Conservation (phyloP, 1,140 invertebrate genomes). For the Camponotus floridanus region DNA sequence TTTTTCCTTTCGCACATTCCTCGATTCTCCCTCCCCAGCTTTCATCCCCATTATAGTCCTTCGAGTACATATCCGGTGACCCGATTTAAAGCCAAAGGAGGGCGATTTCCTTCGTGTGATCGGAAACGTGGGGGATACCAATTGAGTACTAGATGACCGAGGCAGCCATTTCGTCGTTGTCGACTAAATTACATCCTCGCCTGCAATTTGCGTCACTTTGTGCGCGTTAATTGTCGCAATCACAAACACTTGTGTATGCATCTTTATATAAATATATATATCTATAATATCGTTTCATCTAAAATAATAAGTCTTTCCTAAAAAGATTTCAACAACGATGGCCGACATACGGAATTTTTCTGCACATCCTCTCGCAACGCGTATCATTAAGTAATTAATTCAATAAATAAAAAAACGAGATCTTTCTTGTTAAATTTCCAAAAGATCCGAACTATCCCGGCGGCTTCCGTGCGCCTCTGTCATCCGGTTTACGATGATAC, state of each 20-base stretch:
- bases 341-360: background rate
- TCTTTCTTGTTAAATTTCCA: conserved; percentile 31
- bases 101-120: conserved; percentile 69
- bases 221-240: conserved; percentile 38
- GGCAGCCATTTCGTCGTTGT: conserved; percentile 31
- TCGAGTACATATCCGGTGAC: conserved; percentile 82
- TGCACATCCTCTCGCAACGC: background rate
- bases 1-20: conserved; percentile 51
- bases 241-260: background rate
- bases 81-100: conserved; percentile 79
- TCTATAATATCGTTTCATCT: background rate
- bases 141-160: conserved; percentile 66
- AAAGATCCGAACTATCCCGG: conserved; percentile 51
- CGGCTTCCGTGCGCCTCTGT: conserved; percentile 60
- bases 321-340: background rate
- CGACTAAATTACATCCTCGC: conserved; percentile 39
- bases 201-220: background rate
- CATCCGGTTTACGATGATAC: conserved; percentile 82
- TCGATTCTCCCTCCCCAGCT: conserved; percentile 63
- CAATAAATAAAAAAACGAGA: background rate
- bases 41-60: conserved; percentile 80
- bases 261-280: background rate
- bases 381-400: background rate
- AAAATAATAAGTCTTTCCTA: background rate
- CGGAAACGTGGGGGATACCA: conserved; percentile 62